A percentile compares a stretch with the other conserved stretches of the same genome.
phyloP scores from a whole-genome alignment of 2,888 invertebrate genomes.

The Dasypogon diadema region DNA sequence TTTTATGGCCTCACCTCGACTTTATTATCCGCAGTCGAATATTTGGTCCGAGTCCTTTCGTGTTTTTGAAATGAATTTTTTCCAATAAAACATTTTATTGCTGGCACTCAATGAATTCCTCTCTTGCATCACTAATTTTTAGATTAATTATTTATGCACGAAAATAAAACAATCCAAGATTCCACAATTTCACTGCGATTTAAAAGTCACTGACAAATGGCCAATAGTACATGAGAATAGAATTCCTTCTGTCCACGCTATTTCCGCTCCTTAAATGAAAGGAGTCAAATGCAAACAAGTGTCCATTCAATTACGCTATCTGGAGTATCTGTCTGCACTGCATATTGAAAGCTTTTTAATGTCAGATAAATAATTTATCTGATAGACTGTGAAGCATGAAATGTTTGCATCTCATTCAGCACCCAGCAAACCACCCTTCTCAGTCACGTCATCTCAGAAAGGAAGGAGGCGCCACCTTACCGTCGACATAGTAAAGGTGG shows the following conservation, averaged over 20 bases:
- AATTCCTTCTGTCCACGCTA: too few relatives aligned
- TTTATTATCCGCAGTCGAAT: too few relatives aligned
- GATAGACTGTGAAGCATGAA: slow-evolving; percentile 10
- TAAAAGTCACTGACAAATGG: neutral
- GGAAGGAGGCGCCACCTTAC: slow-evolving; percentile 1
- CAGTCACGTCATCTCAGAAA: slow-evolving; percentile 8
- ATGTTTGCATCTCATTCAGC: slow-evolving; percentile 21
- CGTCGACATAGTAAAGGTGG: neutral
- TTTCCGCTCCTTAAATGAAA: neutral
- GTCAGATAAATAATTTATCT: slow-evolving; percentile 37
- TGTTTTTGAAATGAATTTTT: too few relatives aligned
- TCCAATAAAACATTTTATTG: too few relatives aligned
- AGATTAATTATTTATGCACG: too few relatives aligned
- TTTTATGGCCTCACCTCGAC: too few relatives aligned
- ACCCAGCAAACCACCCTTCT: neutral
- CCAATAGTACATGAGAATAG: neutral
- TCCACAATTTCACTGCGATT: neutral
- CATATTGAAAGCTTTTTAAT: slow-evolving; percentile 42
- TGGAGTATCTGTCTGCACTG: slow-evolving; percentile 32
- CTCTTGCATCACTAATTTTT: too few relatives aligned
- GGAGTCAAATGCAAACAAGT: neutral
- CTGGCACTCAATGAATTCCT: too few relatives aligned
- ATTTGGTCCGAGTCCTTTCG: too few relatives aligned
- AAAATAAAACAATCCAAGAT: too few relatives aligned
- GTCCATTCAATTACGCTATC: slow-evolving; percentile 24